Evolutionary conservation across 2,797 vertebrate genomes (phyloP), one percentile per base, ranked within the genome.

Genomic region (Macrochelys suwanniensis): DNA sequence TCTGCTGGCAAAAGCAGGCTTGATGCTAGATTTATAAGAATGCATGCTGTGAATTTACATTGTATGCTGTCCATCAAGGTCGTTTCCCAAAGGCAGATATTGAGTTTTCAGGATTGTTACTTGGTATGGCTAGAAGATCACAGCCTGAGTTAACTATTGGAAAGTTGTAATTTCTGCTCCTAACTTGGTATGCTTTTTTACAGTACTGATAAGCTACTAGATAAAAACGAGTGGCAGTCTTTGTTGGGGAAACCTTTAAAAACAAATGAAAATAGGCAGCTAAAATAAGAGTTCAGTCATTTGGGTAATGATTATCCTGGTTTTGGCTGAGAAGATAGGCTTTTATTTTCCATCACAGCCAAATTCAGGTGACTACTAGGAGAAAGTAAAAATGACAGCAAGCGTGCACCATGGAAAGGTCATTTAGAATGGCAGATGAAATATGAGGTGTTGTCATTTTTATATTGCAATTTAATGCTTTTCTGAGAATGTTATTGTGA

Each of bases 241-340:
- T 57, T 81, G 4, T 28, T 42, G n/a, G 13, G n/a, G 23, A 42
- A 21, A 25, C 9, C 68, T 42, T 78, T 78, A 78, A 81, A 81
- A 56, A 81, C 16, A 9, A 21, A 37, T 74, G 68, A 81, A 57
- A 81, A 81, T 78, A 26, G 25, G 7, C 8, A 3, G 7, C 53
- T 17, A 42, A 53, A 80, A 74, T 42, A 37, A 42, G 54, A 95
- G 92, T 74, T 94, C 68, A 82, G 61, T 90, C 2, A 71, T 88
- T 96, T 94, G 94, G 17, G n/a, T 89, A 97, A 74, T 87, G 53
- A 16, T 88, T 92, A 2, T 80, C 76, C 93, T 90, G 77, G 33
- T 88, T 79, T 47, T 88, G 89, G 71, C 42, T 81, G 79, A 68
- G 71, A 74, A 61, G 10, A 82, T 49, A 76, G 51, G 19, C 17